These are phyloP conservation scores for Leucopternis melanops DNA, from an alignment of 2,113 vertebrate species.

Conservation along the genomic window DNA sequence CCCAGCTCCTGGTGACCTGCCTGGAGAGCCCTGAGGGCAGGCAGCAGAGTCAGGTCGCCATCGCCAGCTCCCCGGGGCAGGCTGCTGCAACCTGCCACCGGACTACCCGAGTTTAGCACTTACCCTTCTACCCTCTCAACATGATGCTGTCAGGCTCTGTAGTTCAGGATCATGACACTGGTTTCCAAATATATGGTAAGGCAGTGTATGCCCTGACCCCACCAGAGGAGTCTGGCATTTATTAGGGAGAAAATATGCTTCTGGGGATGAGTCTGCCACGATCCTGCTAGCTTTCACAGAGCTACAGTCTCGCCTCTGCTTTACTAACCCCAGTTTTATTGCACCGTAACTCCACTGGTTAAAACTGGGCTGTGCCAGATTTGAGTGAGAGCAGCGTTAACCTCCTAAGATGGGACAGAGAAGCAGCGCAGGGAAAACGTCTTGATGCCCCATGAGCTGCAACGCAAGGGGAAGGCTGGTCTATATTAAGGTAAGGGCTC, in stretches of 20 bases:
- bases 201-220: background rate
- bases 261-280: background rate
- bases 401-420: background rate
- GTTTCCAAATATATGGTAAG: background rate
- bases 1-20: background rate
- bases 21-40: background rate
- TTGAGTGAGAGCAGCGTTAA: background rate
- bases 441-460: background rate
- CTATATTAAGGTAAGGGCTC: constrained; percentile 88
- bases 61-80: background rate
- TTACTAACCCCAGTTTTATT: background rate
- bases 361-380: background rate
- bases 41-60: background rate
- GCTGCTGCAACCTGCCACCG: background rate
- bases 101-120: background rate
- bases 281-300: background rate
- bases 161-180: background rate
- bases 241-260: background rate
- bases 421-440: background rate
- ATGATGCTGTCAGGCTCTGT: background rate
- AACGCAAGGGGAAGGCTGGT: constrained; percentile 59
- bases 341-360: background rate
- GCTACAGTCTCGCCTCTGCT: background rate
- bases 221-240: background rate
- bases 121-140: background rate